phyloP scores from a whole-genome alignment of 2,888 invertebrate genomes.

The Brachyopa scutellaris region DNA sequence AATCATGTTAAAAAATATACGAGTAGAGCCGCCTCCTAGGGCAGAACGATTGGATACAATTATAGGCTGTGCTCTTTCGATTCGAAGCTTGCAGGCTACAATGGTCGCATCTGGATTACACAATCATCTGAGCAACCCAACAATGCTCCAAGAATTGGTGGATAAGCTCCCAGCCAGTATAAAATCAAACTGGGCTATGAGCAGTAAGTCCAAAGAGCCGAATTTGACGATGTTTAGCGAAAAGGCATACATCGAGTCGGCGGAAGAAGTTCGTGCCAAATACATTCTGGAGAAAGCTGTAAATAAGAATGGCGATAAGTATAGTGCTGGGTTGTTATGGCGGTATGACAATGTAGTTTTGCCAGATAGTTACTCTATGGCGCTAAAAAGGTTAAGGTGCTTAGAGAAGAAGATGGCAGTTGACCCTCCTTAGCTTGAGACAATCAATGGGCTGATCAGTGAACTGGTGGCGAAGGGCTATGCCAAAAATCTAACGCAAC shows the following conservation, averaged over 20 bases:
- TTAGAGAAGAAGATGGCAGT: background rate
- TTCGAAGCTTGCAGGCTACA: background rate
- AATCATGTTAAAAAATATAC: background rate
- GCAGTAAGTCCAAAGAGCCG: too few species aligned
- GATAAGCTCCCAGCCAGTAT: too few species aligned
- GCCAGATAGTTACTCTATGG: background rate
- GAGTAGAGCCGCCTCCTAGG: too few species aligned
- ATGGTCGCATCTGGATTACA: background rate
- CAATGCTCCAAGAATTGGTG: too few species aligned
- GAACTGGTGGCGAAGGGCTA: background rate
- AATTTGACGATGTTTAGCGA: slow-evolving; percentile 2
- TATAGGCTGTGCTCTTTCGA: background rate
- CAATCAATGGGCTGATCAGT: background rate
- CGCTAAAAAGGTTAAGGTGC: background rate
- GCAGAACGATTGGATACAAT: background rate
- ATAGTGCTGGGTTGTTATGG: too few species aligned
- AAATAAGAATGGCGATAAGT: too few species aligned
- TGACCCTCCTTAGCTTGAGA: background rate
- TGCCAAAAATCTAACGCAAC: too few species aligned
- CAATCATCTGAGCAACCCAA: too few species aligned
- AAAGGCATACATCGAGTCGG: too few species aligned
- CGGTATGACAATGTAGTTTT: background rate
- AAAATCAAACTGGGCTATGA: too few species aligned
- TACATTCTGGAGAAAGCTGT: background rate
- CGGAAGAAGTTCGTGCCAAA: too few species aligned